Evolutionary conservation across 2,888 invertebrate species (phyloP), one percentile per base, ranked within the genome.

Genomic region (Poecilobothrus nobilitatus): DNA sequence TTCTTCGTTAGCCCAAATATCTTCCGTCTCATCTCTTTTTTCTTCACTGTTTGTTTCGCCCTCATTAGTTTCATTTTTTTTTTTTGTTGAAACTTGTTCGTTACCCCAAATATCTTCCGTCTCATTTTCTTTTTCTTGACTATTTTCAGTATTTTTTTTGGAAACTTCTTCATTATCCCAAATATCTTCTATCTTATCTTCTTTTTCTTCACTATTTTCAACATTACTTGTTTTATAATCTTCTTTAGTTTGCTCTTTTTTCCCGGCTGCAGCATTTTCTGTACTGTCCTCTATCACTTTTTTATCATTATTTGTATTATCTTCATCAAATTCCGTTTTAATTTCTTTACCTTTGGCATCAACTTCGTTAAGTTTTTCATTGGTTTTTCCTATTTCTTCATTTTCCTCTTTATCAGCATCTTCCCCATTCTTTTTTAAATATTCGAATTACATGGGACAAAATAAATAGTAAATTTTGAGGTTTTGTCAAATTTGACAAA

Each of bases 231-330:
- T 15, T 21, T n/a, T 44, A 15, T 64, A 37, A 18, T 63, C 76
- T 74, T 68, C 77, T 75, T 75, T 77, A 34, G 33, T 76, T 73
- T 72, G 37, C 68, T 73, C 68, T 67, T 71, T 27, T 63, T 70
- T n/a, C n/a, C n/a, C n/a, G n/a, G n/a, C 70, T 66, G 72, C 70
- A 67, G 70, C 73, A 66, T 70, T 73, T 73, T 7, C 9, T 37
- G 4, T 10, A 10, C 1, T 37, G 8, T 1, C 12, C 8, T 7
- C 5, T 34, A 34, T 33, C 27, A 27, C 27, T 6, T 22, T 27
- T 22, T 63, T 63, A 15, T 71, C 74, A 72, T 68, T 68, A 33
- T 65, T 69, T 53, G 67, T 71, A 37, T 27, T 53, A 18, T 67
- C 67, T 63, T n/a, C n/a, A n/a, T n/a, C n/a, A n/a, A n/a, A n/a